Conservation (phyloP, 2,888 invertebrate genomes). For the Chelonus formosanus region DNA sequence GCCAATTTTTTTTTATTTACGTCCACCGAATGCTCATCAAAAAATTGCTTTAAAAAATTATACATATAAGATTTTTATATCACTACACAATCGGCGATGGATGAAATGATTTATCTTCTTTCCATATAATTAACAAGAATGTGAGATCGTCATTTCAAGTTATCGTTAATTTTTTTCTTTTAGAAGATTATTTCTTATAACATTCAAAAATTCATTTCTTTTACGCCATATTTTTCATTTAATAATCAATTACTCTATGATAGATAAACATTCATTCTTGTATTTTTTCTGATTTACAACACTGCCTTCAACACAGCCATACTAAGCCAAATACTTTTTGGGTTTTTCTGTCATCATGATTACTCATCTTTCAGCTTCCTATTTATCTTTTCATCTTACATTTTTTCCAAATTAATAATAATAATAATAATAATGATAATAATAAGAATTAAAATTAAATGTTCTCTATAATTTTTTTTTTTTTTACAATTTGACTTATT, state of each 20-base stretch:
- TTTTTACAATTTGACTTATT: too few species aligned
- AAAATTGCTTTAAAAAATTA: not conserved
- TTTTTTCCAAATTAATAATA: not conserved
- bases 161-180: not conserved
- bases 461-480: too few species aligned
- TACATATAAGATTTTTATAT: not conserved
- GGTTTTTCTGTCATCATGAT: conserved; percentile 62
- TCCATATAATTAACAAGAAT: not conserved
- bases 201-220: conserved; percentile 45
- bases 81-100: too few species aligned
- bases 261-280: conserved; percentile 43
- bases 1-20: too few species aligned
- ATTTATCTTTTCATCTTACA: conserved; percentile 16
- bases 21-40: too few species aligned
- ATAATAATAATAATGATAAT: too few species aligned
- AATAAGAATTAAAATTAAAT: too few species aligned
- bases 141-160: conserved; percentile 1
- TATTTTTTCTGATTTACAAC: conserved; percentile 56
- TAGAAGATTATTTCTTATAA: not conserved
- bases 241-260: conserved; percentile 43
- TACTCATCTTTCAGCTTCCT: conserved; percentile 13
- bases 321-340: conserved; percentile 70
- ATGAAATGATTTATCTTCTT: not conserved
- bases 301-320: conserved; percentile 69
- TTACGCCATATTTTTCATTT: conserved; percentile 33